A percentile compares a stretch with the other conserved stretches of the same genome.
phyloP scores from a whole-genome alignment of 2,888 invertebrate genomes.

The Deladenus siricidicola region DNA sequence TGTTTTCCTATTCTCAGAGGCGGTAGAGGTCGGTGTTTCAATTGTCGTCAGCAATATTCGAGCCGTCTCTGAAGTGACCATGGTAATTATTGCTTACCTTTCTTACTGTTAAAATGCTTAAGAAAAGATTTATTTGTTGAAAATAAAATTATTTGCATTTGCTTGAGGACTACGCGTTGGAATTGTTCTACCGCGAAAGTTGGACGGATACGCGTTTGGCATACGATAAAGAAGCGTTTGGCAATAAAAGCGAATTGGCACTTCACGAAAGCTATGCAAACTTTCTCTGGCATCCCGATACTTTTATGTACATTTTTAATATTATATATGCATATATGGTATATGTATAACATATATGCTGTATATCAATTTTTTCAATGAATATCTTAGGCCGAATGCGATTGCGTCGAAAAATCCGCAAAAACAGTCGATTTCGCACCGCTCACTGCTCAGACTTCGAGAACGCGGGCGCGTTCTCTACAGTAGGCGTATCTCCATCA shows the following conservation, averaged over 20 bases:
- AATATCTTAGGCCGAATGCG: conserved; percentile 49
- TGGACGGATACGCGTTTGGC: conserved; percentile 48
- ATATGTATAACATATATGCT: too few species aligned
- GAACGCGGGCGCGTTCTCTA: conserved; percentile 47
- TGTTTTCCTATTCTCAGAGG: too few species aligned
- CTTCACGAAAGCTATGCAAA: conserved; percentile 50
- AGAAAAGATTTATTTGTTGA: too few species aligned
- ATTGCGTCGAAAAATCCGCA: conserved; percentile 51
- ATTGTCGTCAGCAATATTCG: conserved; percentile 51
- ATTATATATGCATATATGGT: too few species aligned
- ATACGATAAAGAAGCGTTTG: conserved; percentile 43
- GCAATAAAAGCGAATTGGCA: conserved; percentile 39
- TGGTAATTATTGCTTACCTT: too few species aligned
- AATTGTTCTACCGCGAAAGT: conserved; percentile 52
- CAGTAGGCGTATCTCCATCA: conserved; percentile 26
- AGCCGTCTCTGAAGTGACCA: conserved; percentile 52
- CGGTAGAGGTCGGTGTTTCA: conserved; percentile 43
- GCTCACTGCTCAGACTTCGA: conserved; percentile 42
- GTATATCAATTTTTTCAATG: too few species aligned
- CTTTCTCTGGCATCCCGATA: conserved; percentile 52
- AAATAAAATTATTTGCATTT: not conserved
- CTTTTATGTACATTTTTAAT: conserved; percentile 15
- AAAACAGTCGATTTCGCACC: conserved; percentile 49
- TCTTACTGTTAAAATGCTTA: too few species aligned
- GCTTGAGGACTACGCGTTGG: conserved; percentile 49